These are phyloP conservation scores for Ailurus styani DNA, from an alignment of 2,113 vertebrate genomes.

Conservation along the genomic window DNA sequence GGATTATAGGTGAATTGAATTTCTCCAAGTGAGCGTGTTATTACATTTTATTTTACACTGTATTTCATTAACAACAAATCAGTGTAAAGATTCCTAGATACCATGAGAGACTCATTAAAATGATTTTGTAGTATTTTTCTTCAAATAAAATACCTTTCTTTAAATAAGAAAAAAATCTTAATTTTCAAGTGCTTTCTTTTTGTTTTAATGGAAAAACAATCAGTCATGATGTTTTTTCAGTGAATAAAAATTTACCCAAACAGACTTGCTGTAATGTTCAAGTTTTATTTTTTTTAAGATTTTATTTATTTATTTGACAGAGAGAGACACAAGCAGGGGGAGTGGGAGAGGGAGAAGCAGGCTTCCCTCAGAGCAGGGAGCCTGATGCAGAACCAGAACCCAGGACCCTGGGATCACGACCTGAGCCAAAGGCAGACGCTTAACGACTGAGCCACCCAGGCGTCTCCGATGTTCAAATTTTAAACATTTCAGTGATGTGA, in stretches of 20 bases:
- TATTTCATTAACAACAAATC: slow-evolving; percentile 24
- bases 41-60: slow-evolving; percentile 27
- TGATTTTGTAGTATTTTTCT: slow-evolving; percentile 1
- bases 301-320: too few relatives aligned
- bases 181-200: background rate
- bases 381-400: too few relatives aligned
- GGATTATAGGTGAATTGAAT: slow-evolving; percentile 9
- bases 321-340: too few relatives aligned
- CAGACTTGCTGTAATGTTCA: background rate
- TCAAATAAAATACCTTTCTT: background rate
- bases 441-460: too few relatives aligned
- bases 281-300: background rate
- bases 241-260: background rate
- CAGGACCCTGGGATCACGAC: too few relatives aligned
- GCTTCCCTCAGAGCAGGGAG: too few relatives aligned
- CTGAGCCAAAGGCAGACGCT: too few relatives aligned
- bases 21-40: background rate
- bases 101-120: background rate
- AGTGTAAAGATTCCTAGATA: background rate
- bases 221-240: background rate
- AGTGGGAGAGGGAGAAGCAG: too few relatives aligned
- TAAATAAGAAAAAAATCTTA: background rate
- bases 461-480: background rate
- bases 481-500: background rate
- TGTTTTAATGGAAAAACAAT: background rate